phyloP scores from a whole-genome alignment of 1,140 invertebrate species.

The Rhopalosiphum padi region DNA sequence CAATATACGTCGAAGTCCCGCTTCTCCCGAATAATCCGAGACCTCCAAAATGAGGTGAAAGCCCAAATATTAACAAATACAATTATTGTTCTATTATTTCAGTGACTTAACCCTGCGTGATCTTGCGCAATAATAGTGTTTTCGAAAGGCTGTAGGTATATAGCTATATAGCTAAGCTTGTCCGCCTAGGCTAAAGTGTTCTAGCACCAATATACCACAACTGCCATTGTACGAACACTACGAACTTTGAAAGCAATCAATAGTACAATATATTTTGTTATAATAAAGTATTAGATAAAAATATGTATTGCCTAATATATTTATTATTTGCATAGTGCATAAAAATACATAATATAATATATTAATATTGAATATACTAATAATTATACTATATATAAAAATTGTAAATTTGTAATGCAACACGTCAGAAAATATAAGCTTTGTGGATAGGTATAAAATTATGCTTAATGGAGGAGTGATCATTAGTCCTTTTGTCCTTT shows the following conservation, averaged over 20 bases:
- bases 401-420: neutral
- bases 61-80: no score
- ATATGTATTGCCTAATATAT: neutral
- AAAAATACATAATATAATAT: neutral
- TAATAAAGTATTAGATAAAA: slow-evolving; percentile 19
- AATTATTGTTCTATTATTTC: no score
- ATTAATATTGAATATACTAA: neutral
- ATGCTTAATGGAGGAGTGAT: neutral
- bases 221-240: neutral
- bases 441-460: neutral
- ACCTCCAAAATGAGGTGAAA: no score
- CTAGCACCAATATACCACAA: no score
- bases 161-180: neutral
- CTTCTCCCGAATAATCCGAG: no score
- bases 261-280: neutral
- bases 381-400: neutral
- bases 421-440: neutral
- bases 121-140: no score
- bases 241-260: neutral
- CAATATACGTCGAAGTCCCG: no score
- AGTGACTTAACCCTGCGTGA: no score
- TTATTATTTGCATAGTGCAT: no score
- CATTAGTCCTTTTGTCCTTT: neutral
- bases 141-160: no score
- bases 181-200: neutral